Evolutionary conservation across 2,797 vertebrate species (phyloP), one percentile per base, ranked within the genome.

Genomic region (Menidia menidia): DNA sequence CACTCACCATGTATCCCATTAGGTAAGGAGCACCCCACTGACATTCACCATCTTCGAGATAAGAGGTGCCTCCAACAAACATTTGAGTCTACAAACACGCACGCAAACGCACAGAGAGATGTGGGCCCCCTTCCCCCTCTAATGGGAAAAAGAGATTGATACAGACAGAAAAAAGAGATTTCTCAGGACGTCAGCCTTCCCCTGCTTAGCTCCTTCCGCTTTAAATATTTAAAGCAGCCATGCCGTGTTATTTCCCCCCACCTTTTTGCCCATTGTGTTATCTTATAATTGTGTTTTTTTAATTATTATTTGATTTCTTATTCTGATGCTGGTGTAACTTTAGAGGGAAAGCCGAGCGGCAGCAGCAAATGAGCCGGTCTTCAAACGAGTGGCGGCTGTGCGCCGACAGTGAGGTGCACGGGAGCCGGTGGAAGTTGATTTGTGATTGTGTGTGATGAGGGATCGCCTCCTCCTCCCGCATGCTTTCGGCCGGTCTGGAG

Each of bases 81-180:
- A 83, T 64, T 56, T 67, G 53, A 43, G 42, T 71, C 18, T 15
- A 42, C 55, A 63, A 44, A 67, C 62, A 84, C 65, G 74, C 35
- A 71, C 42, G 48, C 32, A 68, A 18, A 68, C 59, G 75, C 41
- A 80, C 30, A 69, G 60, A 65, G 47, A 57, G 80, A 79, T 77
- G 65, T 80, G 59, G 75, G 62, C 70, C 80, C 80, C 79, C 70
- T 47, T 88, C 89, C 73, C 77, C 70, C 81, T 73, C 73, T 86
- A 87, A 88, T 92, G 77, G 82, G 75, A 39, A 84, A 80, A 73
- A 57, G 77, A 89, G 88, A 92, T 93, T 91, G 90, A 92, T 91
- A 86, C 81, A 9, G 77, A 81, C 67, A 80, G 74, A 63, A 86
- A 78, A 80, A 56, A 68, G 63, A 79, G 63, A 88, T 91, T 89